A percentile compares a stretch with the other conserved stretches of the same genome.
phyloP scores from a whole-genome alignment of 2,113 vertebrate genomes.

The Amblyornis subalaris region DNA sequence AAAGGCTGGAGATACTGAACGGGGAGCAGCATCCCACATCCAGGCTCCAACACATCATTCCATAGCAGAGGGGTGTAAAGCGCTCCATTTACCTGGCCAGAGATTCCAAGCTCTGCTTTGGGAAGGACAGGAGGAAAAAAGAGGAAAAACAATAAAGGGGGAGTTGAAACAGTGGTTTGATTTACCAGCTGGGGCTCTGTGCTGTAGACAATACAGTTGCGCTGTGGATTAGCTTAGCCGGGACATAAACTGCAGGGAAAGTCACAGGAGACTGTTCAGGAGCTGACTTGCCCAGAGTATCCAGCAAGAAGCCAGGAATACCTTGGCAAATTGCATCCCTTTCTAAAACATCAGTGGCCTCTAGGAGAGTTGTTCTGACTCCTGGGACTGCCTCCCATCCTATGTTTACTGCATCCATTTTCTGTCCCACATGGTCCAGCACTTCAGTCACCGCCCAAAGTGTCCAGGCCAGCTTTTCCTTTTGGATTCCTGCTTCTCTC shows the following conservation, averaged over 20 bases:
- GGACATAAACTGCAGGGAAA: background rate
- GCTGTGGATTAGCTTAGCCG: background rate
- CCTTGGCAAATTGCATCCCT: no score
- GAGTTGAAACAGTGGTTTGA: background rate
- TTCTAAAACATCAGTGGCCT: background rate
- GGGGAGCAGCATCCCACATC: background rate
- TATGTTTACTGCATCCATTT: no score
- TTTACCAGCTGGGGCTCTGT: background rate
- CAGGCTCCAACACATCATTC: background rate
- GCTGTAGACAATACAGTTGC: background rate
- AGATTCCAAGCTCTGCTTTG: background rate
- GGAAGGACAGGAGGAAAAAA: background rate
- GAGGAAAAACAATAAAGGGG: background rate
- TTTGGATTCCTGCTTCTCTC: background rate
- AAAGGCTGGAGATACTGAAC: background rate
- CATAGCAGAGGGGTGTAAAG: background rate
- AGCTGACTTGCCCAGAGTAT: background rate
- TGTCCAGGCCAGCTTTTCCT: background rate
- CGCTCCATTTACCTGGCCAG: background rate
- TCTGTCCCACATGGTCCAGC: background rate
- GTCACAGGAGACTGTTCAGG: background rate
- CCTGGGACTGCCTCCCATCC: background rate
- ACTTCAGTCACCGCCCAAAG: background rate
- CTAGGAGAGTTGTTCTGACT: no score
- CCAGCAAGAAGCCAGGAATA: background rate